Evolutionary conservation across 2,797 vertebrate genomes (phyloP).

Genomic region (Muscicapa striata): DNA sequence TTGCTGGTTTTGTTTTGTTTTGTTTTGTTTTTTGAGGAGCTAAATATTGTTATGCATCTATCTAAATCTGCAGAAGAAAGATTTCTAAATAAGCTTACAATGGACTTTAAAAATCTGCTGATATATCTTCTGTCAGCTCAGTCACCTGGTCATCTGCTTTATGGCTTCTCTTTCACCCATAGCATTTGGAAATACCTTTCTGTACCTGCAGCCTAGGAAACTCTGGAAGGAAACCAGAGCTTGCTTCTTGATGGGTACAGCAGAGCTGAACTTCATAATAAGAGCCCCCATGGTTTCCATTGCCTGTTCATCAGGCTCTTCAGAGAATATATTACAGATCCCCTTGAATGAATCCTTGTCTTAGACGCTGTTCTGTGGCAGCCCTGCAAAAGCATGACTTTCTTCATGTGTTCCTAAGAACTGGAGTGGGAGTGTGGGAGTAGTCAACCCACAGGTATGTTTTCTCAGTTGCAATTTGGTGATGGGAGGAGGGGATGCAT

Average conservation of each 20-base stretch:
- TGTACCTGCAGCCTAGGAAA: background rate
- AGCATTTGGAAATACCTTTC: background rate
- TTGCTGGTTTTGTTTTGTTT: no score
- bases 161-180: background rate
- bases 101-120: background rate
- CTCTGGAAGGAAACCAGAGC: background rate
- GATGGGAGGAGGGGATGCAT: background rate
- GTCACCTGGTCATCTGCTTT: background rate
- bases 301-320: background rate
- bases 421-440: background rate
- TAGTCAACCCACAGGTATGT: slow-evolving; percentile 20
- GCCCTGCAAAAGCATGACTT: background rate
- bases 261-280: background rate
- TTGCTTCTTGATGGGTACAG: background rate
- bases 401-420: slow-evolving; percentile 11
- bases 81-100: background rate
- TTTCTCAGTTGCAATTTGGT: slow-evolving; percentile 22
- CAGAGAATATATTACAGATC: slow-evolving; percentile 24
- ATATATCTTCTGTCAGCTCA: background rate
- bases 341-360: slow-evolving; percentile 42
- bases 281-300: slow-evolving; percentile 9
- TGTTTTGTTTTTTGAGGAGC: background rate
- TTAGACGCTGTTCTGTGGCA: background rate
- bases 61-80: background rate
- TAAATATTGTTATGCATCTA: background rate